Percentiles rank a stretch among this genome's conserved stretches.
Evolutionary conservation across 2,888 invertebrate species (phyloP).

Genomic region (Nemotelus nigrinus): DNA sequence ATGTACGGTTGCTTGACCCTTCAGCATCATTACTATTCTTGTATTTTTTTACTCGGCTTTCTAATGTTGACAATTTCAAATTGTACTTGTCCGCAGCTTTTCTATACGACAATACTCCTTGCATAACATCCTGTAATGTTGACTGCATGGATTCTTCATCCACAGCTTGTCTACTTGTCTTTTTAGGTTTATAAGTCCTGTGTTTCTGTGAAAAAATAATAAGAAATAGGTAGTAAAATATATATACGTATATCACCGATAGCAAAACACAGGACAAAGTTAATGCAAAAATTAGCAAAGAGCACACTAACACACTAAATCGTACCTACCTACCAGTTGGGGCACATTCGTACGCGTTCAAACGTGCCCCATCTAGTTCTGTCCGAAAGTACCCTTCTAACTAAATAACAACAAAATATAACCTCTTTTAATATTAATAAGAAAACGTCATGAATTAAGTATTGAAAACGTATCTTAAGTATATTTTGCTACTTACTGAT

Average conservation of each 20-base stretch:
- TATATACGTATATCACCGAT: conserved; percentile 8
- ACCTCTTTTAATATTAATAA: too few species aligned
- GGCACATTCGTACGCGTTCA: conserved; percentile 14
- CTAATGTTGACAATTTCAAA: too few species aligned
- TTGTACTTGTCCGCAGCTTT: too few species aligned
- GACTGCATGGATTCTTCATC: conserved; percentile 45
- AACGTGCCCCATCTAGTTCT: conserved; percentile 10
- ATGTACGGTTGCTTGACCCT: too few species aligned
- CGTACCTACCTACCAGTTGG: conserved; percentile 11
- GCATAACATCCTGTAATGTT: too few species aligned
- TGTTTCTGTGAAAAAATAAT: conserved; percentile 36
- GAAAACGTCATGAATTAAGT: too few species aligned
- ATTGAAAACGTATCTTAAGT: too few species aligned
- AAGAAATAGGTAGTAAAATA: conserved; percentile 3
- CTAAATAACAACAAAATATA: too few species aligned
- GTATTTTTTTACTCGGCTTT: too few species aligned
- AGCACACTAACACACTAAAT: conserved; percentile 17
- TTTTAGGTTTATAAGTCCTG: conserved; percentile 42
- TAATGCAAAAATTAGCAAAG: conserved; percentile 11
- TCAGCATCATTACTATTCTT: too few species aligned
- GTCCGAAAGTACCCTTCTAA: conserved; percentile 1
- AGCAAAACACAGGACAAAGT: conserved; percentile 14
- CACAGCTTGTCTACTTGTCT: conserved; percentile 44
- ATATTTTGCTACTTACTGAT: too few species aligned
- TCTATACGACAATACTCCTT: too few species aligned